Evolutionary conservation across 2,797 vertebrate species (phyloP).

Genomic region (Phataginus tetradactyla): DNA sequence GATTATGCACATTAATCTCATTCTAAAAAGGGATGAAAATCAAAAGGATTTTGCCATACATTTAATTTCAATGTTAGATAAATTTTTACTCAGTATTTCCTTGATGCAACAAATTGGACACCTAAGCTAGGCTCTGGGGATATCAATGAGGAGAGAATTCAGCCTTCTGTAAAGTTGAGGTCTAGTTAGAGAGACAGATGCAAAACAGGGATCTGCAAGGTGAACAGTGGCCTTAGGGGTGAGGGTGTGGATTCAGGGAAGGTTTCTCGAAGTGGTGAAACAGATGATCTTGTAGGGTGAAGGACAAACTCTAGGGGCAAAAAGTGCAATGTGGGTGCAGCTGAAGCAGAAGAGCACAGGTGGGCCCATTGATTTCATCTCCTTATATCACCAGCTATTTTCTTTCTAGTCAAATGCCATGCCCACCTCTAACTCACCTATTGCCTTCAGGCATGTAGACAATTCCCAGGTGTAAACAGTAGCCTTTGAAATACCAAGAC

Average conservation of each 20-base stretch:
- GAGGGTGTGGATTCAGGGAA: neutral
- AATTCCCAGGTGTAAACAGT: neutral
- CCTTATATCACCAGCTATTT: neutral
- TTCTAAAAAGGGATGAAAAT: constrained; percentile 1
- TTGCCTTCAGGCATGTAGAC: neutral
- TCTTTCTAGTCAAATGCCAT: neutral
- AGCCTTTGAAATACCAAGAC: neutral
- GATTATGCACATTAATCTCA: neutral
- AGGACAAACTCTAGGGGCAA: neutral
- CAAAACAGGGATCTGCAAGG: neutral
- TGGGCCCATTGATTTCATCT: neutral
- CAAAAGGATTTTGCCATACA: neutral
- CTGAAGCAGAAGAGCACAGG: neutral
- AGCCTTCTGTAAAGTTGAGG: neutral
- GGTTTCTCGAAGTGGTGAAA: neutral
- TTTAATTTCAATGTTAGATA: constrained; percentile 12
- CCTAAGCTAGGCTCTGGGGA: neutral
- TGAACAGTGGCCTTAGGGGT: neutral
- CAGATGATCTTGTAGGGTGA: neutral
- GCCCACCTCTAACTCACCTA: neutral
- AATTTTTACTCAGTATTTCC: neutral
- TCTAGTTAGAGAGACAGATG: neutral
- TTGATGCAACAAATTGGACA: neutral
- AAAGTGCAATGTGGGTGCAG: neutral
- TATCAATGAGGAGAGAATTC: neutral